phyloP scores from a whole-genome alignment of 2,113 vertebrate species.

The Hemibates koningsi region DNA sequence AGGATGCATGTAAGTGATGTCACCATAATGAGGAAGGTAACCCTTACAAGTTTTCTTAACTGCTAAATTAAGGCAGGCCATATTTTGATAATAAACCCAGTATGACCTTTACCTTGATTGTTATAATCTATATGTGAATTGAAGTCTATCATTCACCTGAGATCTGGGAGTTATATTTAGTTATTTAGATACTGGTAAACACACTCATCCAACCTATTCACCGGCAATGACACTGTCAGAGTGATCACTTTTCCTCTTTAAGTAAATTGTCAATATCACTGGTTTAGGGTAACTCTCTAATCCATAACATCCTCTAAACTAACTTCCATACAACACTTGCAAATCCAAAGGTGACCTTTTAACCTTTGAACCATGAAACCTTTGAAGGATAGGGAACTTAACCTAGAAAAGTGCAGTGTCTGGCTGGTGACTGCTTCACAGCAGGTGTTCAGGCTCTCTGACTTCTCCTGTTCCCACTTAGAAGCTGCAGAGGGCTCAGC shows the following conservation, averaged over 20 bases:
- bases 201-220: neutral
- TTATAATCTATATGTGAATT: neutral
- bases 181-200: neutral
- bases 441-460: constrained; percentile 53
- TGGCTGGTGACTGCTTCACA: constrained; percentile 52
- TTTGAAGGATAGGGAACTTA: neutral
- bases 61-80: neutral
- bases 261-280: constrained; percentile 34
- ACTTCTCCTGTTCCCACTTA: constrained; percentile 49
- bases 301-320: constrained; percentile 33
- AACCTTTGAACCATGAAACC: constrained; percentile 27
- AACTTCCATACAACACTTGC: constrained; percentile 35
- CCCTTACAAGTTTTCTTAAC: neutral
- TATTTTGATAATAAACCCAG: neutral
- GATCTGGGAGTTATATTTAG: neutral
- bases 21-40: neutral
- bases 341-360: constrained; percentile 40
- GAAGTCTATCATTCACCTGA: neutral
- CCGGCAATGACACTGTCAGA: neutral
- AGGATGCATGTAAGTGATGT: neutral
- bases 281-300: constrained; percentile 29
- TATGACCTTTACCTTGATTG: neutral
- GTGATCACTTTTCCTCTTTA: neutral
- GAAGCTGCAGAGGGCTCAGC: constrained; percentile 11
- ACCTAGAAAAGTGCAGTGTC: constrained; percentile 23